phyloP scores from a whole-genome alignment of 1,140 invertebrate species.

The Stegodyphus dumicola region DNA sequence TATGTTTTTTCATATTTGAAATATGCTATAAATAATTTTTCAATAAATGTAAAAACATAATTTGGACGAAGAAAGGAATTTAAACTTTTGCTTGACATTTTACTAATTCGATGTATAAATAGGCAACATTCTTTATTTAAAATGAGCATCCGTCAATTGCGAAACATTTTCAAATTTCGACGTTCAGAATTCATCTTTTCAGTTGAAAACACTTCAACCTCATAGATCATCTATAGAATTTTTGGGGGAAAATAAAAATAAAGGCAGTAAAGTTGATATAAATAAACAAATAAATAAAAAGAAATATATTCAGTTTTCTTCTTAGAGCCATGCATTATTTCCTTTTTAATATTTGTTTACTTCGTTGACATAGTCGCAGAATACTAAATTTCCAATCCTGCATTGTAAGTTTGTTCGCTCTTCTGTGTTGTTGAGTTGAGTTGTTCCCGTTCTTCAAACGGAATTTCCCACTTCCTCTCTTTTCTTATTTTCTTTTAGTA shows the following conservation, averaged over 20 bases:
- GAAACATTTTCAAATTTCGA: not conserved
- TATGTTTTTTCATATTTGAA: not conserved
- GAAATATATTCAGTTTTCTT: slow-evolving; percentile 18
- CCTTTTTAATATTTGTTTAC: slow-evolving; percentile 48
- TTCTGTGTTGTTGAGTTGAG: slow-evolving; percentile 24
- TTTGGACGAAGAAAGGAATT: not conserved
- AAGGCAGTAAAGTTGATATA: not conserved
- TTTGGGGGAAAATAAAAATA: not conserved
- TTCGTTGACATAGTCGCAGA: slow-evolving; percentile 46
- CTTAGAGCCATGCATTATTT: slow-evolving; percentile 16
- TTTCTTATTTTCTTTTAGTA: slow-evolving; percentile 35
- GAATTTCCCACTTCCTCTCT: slow-evolving; percentile 11
- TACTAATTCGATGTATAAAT: no score
- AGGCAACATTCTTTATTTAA: no score
- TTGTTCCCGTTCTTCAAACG: slow-evolving; percentile 37
- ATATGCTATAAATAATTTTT: not conserved
- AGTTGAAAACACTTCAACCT: not conserved
- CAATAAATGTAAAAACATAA: not conserved
- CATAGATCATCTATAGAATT: not conserved
- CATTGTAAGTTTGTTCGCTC: slow-evolving; percentile 32
- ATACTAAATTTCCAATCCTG: slow-evolving; percentile 58
- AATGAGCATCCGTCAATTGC: no score
- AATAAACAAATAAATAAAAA: slow-evolving; percentile 27
- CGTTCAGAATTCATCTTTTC: not conserved
- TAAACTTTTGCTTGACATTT: not conserved